A percentile compares a stretch with the other conserved stretches of the same genome.
phyloP scores from a whole-genome alignment of 2,797 vertebrate species.

The Kryptopterus vitreolus region DNA sequence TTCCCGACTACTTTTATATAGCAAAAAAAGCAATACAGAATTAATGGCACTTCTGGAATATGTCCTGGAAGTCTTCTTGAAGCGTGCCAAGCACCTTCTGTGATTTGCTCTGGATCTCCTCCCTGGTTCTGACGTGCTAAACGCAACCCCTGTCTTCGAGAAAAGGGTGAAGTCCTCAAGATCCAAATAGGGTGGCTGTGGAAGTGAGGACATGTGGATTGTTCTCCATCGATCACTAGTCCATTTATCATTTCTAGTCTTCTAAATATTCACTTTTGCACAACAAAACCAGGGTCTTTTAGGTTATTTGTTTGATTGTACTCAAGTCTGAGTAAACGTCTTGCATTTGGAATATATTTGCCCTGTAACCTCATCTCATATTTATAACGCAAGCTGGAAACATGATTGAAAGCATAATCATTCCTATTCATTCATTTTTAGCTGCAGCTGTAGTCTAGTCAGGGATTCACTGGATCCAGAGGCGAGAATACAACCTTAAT shows the following conservation, averaged over 20 bases:
- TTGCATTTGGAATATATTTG: background rate
- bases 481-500: background rate
- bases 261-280: background rate
- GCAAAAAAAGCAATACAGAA: too few relatives aligned
- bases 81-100: too few relatives aligned
- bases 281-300: background rate
- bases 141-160: too few relatives aligned
- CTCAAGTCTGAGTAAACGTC: background rate
- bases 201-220: too few relatives aligned
- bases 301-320: background rate
- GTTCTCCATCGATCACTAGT: background rate
- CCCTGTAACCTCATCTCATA: background rate
- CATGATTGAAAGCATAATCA: background rate
- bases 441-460: background rate
- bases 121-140: too few relatives aligned
- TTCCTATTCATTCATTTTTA: background rate
- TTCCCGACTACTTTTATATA: too few relatives aligned
- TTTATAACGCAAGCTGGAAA: background rate
- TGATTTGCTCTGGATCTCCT: too few relatives aligned
- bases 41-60: too few relatives aligned
- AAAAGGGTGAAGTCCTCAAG: too few relatives aligned
- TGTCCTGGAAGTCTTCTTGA: too few relatives aligned
- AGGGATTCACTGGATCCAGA: background rate
- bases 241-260: background rate
- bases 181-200: background rate